Evolutionary conservation across 2,113 vertebrate species (phyloP).

Genomic region (Heloderma charlesbogerti): DNA sequence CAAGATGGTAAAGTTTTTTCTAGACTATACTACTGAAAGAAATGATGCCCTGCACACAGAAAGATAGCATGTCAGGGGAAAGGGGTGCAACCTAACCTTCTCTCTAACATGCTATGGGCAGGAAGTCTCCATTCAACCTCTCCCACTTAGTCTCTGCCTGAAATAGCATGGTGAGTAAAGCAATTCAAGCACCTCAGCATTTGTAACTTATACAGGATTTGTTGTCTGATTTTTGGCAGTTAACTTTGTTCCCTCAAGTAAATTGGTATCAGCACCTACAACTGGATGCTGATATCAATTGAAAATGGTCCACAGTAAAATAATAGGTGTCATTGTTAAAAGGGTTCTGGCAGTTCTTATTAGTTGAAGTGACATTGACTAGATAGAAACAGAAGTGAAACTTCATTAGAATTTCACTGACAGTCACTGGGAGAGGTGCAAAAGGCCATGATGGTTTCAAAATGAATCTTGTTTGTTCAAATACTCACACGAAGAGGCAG

Average conservation of each 20-base stretch:
- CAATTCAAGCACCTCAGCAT: not conserved
- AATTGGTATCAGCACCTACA: not conserved
- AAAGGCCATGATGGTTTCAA: not conserved
- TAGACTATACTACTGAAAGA: not conserved
- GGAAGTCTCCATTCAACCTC: not conserved
- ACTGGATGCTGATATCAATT: not conserved
- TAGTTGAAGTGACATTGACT: not conserved
- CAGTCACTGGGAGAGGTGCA: not conserved
- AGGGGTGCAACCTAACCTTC: not conserved
- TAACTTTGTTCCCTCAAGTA: not conserved
- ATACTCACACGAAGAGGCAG: no score
- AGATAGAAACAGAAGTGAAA: constrained; percentile 5
- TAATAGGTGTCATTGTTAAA: not conserved
- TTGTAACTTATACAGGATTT: not conserved
- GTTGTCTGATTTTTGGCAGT: not conserved
- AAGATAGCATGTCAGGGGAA: not conserved
- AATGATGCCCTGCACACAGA: not conserved
- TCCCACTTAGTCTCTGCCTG: not conserved
- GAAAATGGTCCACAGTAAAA: not conserved
- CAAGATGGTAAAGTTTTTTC: not conserved
- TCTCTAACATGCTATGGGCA: not conserved
- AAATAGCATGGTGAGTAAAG: not conserved
- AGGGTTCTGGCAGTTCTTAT: not conserved
- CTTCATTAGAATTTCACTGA: not conserved
- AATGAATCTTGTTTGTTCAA: not conserved